Conservation (phyloP, 2,888 invertebrate genomes). For the Ecliptopera silaceata region DNA sequence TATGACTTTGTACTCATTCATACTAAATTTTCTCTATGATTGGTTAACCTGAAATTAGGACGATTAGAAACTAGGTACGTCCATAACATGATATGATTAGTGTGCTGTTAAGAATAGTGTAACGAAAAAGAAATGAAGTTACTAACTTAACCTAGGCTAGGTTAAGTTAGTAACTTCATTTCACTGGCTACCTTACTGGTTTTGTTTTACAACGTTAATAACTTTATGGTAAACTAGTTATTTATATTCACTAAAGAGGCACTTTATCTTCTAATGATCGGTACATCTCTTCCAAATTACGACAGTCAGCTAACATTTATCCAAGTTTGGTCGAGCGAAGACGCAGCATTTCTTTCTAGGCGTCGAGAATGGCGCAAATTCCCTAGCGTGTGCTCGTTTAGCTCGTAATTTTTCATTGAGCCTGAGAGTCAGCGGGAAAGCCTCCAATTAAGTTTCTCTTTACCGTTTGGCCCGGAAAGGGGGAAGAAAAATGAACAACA, state of each 20-base stretch:
- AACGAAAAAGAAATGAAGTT: too few relatives aligned
- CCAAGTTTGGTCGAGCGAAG: conserved; percentile 62
- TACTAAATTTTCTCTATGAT: too few relatives aligned
- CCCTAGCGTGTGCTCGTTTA: conserved; percentile 79
- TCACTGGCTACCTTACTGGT: too few relatives aligned
- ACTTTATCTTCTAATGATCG: conserved; percentile 61
- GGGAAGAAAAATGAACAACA: conserved; percentile 79
- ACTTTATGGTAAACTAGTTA: too few relatives aligned
- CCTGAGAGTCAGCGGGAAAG: conserved; percentile 75
- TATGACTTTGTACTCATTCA: too few relatives aligned
- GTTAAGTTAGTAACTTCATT: too few relatives aligned
- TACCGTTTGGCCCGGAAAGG: conserved; percentile 73
- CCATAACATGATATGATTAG: too few relatives aligned
- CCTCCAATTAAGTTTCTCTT: conserved; percentile 83
- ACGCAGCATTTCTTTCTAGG: conserved; percentile 69
- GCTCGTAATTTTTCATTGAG: conserved; percentile 83
- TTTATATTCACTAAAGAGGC: conserved; percentile 41
- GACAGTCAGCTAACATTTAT: conserved; percentile 71
- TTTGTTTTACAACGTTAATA: too few relatives aligned
- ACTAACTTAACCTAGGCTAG: too few relatives aligned
- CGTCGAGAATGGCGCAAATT: conserved; percentile 71
- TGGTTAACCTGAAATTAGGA: too few relatives aligned
- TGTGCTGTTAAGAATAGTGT: too few relatives aligned
- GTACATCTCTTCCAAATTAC: conserved; percentile 64
- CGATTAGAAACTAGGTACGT: too few relatives aligned